Conservation (phyloP, 1,140 invertebrate species). For the Whitmania pigra region DNA sequence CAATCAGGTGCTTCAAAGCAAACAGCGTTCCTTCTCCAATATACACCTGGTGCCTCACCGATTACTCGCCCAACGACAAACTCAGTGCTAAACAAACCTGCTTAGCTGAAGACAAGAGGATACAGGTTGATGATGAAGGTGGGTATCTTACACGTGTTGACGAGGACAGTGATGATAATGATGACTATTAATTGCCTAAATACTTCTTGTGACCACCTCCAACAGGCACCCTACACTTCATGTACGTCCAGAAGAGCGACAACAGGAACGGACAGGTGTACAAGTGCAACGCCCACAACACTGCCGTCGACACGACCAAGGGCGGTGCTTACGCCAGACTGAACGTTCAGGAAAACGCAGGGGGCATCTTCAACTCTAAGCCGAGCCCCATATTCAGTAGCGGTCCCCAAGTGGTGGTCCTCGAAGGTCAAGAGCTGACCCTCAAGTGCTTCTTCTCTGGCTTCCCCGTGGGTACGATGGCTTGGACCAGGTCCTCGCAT, state of each 20-base stretch:
- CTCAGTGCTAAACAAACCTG: neutral
- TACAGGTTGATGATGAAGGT: too few relatives aligned
- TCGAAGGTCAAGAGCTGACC: neutral
- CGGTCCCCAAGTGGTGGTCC: neutral
- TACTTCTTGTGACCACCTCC: too few relatives aligned
- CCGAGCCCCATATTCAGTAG: neutral
- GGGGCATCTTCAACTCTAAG: neutral
- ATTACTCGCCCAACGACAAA: neutral
- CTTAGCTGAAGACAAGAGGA: neutral
- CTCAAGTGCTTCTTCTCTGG: conserved; percentile 1
- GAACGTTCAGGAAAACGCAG: neutral
- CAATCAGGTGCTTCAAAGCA: neutral
- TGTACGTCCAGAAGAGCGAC: neutral
- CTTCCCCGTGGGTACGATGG: too few relatives aligned
- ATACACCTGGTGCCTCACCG: neutral
- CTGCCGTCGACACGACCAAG: neutral
- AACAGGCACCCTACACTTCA: neutral
- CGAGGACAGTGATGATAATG: too few relatives aligned
- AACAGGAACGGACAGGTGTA: neutral
- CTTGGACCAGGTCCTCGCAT: too few relatives aligned
- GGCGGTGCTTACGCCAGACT: neutral
- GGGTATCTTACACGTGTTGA: too few relatives aligned
- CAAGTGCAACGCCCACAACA: neutral
- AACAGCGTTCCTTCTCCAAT: conserved; percentile 1
- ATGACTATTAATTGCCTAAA: too few relatives aligned